Evolutionary conservation across 1,140 invertebrate genomes (phyloP).

Genomic region (Coboldia fuscipes): DNA sequence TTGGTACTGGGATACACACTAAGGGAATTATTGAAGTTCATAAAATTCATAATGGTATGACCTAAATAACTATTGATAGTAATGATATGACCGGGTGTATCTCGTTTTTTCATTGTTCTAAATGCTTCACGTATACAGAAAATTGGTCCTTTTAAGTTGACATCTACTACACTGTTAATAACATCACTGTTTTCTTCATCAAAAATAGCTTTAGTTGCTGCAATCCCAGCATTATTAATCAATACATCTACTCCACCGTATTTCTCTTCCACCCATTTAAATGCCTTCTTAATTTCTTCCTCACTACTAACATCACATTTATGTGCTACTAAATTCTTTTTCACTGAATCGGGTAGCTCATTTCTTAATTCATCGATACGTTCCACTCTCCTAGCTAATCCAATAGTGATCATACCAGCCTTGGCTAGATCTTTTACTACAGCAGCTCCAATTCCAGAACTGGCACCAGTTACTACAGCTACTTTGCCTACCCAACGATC

Average conservation of each 20-base stretch:
- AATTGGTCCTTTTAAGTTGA: slow-evolving; percentile 38
- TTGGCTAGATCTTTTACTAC: slow-evolving; percentile 28
- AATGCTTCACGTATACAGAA: slow-evolving; percentile 37
- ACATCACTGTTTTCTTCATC: background rate
- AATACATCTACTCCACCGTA: slow-evolving; percentile 37
- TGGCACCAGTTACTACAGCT: too few species aligned
- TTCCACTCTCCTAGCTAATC: slow-evolving; percentile 36
- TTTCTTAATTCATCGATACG: slow-evolving; percentile 23
- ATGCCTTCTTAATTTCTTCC: slow-evolving; percentile 34
- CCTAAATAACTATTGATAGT: slow-evolving; percentile 1
- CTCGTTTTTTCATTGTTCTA: slow-evolving; percentile 6
- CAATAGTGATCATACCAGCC: slow-evolving; percentile 41
- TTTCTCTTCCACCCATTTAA: slow-evolving; percentile 28
- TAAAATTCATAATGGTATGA: slow-evolving; percentile 1
- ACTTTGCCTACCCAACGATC: too few species aligned
- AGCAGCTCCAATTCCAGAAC: slow-evolving; percentile 41
- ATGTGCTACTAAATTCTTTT: slow-evolving; percentile 13
- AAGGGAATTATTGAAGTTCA: background rate
- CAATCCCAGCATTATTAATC: slow-evolving; percentile 38
- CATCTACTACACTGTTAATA: slow-evolving; percentile 21
- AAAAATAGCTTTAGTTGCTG: background rate
- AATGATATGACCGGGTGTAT: slow-evolving; percentile 1
- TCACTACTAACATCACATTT: slow-evolving; percentile 43
- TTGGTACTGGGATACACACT: slow-evolving; percentile 1
- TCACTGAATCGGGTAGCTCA: slow-evolving; percentile 4